Percentiles rank a stretch among this genome's conserved stretches.
Evolutionary conservation across 2,797 vertebrate genomes (phyloP).

Genomic region (Urosaurus nigricauda): DNA sequence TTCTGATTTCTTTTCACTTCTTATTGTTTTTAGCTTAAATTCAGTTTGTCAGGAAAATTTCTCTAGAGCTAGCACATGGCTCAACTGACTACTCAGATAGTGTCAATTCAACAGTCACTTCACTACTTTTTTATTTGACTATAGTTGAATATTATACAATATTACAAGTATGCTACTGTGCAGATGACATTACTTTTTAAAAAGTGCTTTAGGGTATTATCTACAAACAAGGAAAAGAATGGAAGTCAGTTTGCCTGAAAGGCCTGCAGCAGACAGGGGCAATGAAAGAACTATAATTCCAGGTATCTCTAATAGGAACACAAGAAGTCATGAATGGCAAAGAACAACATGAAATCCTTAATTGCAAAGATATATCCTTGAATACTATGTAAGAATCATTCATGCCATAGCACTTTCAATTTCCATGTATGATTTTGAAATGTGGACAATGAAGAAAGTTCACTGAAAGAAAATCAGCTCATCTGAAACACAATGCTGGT

Average conservation of each 20-base stretch:
- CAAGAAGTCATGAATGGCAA: neutral
- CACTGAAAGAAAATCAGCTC: too few species aligned
- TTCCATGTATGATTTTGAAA: too few species aligned
- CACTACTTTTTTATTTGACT: neutral
- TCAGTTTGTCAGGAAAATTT: neutral
- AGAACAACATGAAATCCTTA: neutral
- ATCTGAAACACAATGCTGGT: too few species aligned
- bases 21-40: neutral
- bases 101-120: neutral
- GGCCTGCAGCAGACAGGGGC: neutral
- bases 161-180: neutral
- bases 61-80: neutral
- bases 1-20: neutral
- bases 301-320: neutral
- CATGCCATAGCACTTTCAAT: too few species aligned
- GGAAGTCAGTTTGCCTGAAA: neutral
- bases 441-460: too few species aligned
- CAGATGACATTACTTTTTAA: neutral
- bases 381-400: too few species aligned
- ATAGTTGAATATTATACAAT: neutral
- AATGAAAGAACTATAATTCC: neutral
- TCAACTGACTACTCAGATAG: neutral
- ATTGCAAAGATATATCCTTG: too few species aligned
- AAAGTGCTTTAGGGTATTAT: neutral
- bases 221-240: neutral